Evolutionary conservation across 1,140 invertebrate species (phyloP), one percentile per base, ranked within the genome.

Genomic region (Drosophila takahashii): DNA sequence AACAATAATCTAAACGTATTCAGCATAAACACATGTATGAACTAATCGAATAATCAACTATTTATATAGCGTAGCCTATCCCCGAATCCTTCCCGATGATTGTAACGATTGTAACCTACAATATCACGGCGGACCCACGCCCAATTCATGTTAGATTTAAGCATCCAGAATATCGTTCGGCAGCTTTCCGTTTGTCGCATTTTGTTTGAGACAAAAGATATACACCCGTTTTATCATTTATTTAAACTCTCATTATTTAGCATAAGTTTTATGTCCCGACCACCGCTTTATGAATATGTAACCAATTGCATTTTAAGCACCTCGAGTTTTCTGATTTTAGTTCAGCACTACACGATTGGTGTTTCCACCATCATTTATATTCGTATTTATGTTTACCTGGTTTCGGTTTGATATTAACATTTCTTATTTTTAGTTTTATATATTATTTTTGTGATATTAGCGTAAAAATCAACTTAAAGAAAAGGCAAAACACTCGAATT

Each of bases 401-500:
- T 90, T 89, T 90, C 39, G 80, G 79, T 89, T 78, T 61, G 77
- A 90, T 84, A 84, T 89, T 77, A 61, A 53, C 39, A 39, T 45
- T 47, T 59, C 74, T 51, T 70, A 51, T 75, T 59, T 79, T 89
- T 83, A 80, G 59, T 89, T 87, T 86, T 70, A 89, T 89, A 89
- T 87, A 89, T 89, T 89, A 90, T 85, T 89, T 87, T 84, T 89
- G 85, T 89, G 84, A 89, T 89, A 89, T 89, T 89, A 89, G 84
- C 79, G 59, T 89, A 90, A 72, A 79, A 89, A 84, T 73, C 65
- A 73, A 85, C 29, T 58, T 71, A 78, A 83, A 72, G 45, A 87
- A 74, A 89, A 77, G 79, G 75, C 76, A 75, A 85, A 77, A 73
- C 75, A 65, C 76, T 89, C 79, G 79, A 89, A 80, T 80, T 89